Conservation (phyloP, 1,140 invertebrate genomes). For the Chrysoperla carnea region DNA sequence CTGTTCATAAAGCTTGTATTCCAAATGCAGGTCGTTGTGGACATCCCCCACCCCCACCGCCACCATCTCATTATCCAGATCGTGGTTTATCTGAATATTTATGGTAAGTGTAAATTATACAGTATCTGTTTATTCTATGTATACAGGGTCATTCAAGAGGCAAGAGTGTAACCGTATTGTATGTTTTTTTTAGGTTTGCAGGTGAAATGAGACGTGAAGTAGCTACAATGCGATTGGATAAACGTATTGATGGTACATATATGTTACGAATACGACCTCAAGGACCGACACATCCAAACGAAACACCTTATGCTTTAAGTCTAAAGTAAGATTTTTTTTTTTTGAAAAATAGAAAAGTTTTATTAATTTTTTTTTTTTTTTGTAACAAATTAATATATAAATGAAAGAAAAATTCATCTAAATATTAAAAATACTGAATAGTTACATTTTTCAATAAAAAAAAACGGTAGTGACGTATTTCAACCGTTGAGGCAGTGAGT, state of each 20-base stretch:
- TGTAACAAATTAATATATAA: too few species aligned
- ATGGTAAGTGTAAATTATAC: slow-evolving; percentile 10
- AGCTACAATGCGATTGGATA: slow-evolving; percentile 54
- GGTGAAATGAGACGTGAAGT: slow-evolving; percentile 69
- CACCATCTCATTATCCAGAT: slow-evolving; percentile 19
- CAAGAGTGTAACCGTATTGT: too few species aligned
- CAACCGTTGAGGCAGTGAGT: too few species aligned
- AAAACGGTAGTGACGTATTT: too few species aligned
- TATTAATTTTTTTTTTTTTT: neutral
- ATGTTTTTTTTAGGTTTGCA: slow-evolving; percentile 36
- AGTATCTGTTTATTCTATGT: too few species aligned
- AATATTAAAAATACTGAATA: neutral
- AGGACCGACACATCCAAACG: slow-evolving; percentile 28
- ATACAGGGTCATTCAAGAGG: too few species aligned
- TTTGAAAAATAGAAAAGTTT: neutral
- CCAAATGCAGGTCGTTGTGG: slow-evolving; percentile 50
- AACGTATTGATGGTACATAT: slow-evolving; percentile 66
- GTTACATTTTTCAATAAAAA: too few species aligned
- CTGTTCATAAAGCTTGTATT: slow-evolving; percentile 63
- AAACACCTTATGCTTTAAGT: slow-evolving; percentile 68
- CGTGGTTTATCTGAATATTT: slow-evolving; percentile 14
- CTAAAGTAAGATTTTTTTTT: slow-evolving; percentile 47
- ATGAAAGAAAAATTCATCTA: too few species aligned
- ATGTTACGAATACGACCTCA: slow-evolving; percentile 60
- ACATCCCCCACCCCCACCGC: slow-evolving; percentile 31